Percentiles rank a stretch among this genome's conserved stretches.
These are phyloP conservation scores for Rhabdomys dilectus DNA, from an alignment of 2,113 vertebrate species.

Conservation along the genomic window DNA sequence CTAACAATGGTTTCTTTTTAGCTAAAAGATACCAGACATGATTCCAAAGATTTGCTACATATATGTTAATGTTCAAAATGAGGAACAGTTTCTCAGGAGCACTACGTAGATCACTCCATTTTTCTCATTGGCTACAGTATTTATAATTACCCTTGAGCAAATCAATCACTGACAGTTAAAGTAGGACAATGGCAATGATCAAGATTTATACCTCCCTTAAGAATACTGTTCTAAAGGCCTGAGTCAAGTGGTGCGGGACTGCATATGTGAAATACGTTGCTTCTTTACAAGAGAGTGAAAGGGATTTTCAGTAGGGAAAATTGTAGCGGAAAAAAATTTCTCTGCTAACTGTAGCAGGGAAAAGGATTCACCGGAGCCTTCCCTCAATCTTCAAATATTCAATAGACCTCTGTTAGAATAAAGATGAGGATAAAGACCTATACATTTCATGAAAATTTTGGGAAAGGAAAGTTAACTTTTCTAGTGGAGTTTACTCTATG, in stretches of 20 bases:
- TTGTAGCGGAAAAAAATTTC: neutral
- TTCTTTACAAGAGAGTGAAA: neutral
- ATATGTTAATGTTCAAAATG: neutral
- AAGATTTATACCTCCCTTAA: neutral
- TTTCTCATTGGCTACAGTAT: neutral
- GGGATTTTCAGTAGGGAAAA: neutral
- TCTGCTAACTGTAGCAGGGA: neutral
- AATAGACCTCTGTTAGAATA: neutral
- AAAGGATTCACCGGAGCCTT: neutral
- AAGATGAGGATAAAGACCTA: neutral
- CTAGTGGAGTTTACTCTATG: neutral
- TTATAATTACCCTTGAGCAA: neutral
- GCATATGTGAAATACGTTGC: neutral
- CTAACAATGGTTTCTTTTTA: neutral
- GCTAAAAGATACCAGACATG: neutral
- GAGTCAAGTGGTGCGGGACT: neutral
- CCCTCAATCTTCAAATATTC: neutral
- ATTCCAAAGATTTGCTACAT: neutral
- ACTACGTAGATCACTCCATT: neutral
- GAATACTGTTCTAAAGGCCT: neutral
- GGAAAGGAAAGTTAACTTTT: constrained; percentile 46
- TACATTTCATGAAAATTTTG: neutral
- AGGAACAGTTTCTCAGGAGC: neutral
- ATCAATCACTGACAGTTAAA: neutral
- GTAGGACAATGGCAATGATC: neutral